Conservation (phyloP, 2,113 vertebrate genomes). For the Suncus etruscus region DNA sequence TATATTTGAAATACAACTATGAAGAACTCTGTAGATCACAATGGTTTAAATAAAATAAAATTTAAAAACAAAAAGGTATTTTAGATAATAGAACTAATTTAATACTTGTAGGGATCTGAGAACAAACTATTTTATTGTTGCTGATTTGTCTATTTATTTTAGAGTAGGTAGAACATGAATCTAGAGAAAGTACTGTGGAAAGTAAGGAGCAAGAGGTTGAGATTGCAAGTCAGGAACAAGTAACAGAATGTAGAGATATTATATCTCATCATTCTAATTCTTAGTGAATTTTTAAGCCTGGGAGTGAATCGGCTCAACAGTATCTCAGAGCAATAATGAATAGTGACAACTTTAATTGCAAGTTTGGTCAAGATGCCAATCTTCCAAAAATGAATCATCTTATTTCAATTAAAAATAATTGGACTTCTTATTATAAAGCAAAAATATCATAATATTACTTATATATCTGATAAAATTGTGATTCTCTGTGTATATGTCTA, state of each 20-base stretch:
- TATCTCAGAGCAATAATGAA: conserved; percentile 6
- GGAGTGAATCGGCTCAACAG: background rate
- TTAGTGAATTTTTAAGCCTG: conserved; percentile 4
- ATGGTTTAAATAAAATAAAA: too few species aligned
- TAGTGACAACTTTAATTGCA: conserved; percentile 23
- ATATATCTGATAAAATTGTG: conserved; percentile 9
- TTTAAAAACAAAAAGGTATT: too few species aligned
- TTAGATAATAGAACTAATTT: fast-evolving
- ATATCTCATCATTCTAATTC: background rate
- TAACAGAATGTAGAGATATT: background rate
- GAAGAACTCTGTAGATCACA: too few species aligned
- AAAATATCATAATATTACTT: conserved; percentile 15
- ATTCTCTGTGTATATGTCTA: conserved; percentile 8
- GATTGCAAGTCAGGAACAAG: background rate
- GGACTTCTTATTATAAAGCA: conserved; percentile 36
- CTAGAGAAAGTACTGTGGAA: background rate
- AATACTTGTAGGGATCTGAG: background rate
- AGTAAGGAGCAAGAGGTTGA: background rate
- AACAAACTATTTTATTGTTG: background rate
- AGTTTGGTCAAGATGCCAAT: conserved; percentile 7
- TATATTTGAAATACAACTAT: too few species aligned
- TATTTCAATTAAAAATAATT: conserved; percentile 69
- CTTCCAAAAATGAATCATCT: conserved; percentile 42
- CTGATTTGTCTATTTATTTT: background rate
- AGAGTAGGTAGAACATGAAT: background rate